Base-by-base conservation (phyloP, 2,113 vertebrate species). In the Neotoma lepida region DNA sequence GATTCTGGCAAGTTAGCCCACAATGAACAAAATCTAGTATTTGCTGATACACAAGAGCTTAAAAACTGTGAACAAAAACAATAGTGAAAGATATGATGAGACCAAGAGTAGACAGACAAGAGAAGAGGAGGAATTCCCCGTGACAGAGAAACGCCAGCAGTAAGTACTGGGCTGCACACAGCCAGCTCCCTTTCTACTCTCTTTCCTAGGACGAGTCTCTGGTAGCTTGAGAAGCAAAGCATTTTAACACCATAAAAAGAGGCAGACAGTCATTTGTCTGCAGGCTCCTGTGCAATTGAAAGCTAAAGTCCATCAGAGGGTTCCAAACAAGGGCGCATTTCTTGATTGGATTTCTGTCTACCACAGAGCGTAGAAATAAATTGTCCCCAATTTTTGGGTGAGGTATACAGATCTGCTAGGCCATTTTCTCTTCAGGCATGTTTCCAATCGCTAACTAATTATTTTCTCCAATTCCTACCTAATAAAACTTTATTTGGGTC, bases 331-430 rank as follows among this genome's bases (percentile, higher is more conserved):
- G 30, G 28, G 63, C 56, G 18, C 49, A 77, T 95, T 96, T 95
- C 93, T 91, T 97, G 91, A 96, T 87, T 96, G 76, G 64, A 96
- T 95, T 96, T 96, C 94, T 96, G 80, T 96, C 80, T 51, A 81
- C 76, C 70, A 93, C 26, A 35, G 54, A 96, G 6, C 9, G 78
- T 95, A 33, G 73, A 97, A 96, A 97, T 97, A 95, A 96, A 92
- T 89, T 78, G 64, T 93, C 26, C 51, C 70, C 74, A 93, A 35
- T 91, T 94, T 94, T 33, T 76, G 93, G 86, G 80, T 94, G 58
- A 89, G 49, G 20, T 80, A 86, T 74, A 78, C 68, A 93, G 58
- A 89, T 76, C 58, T 93, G 13, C 39, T 46, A 24, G 44, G 9
- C 46, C 30, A 89, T 95, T 96, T 93, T 85, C 46, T 91, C 78